Evolutionary conservation across 2,113 vertebrate species (phyloP), one percentile per base, ranked within the genome.

Genomic region (Caracal caracal): DNA sequence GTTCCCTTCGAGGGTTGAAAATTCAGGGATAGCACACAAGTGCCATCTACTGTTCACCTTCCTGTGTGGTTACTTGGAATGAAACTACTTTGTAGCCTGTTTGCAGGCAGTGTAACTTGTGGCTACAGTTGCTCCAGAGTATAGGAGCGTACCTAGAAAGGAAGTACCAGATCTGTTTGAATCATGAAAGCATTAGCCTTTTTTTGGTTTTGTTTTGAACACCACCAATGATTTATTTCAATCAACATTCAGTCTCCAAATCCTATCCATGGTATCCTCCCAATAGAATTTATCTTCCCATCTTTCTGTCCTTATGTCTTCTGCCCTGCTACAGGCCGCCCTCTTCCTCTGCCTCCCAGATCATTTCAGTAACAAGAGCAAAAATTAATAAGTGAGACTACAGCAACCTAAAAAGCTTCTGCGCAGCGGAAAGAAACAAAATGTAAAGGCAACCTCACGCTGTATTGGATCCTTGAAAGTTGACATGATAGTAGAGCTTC

Each of bases 21-120:
- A 70, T 82, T 82, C 68, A 89, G 61, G n/a, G 40, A 35, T 19
- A 79, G 73, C 61, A 16, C 78, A 47, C 68, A 94, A 75, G 81
- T 30, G 97, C 97, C 97, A 97, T 63, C 97, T 98, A n/a, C 71
- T 91, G 98, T 94, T 91, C 78, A n/a, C 24, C 13, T 73, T 61
- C 0, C 10, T n/a, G 0, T 13, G 56, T 82, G 19, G 61, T 93
- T 93, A 76, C 7, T 24, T 78, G 61, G 10, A 63, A 30, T n/a
- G n/a, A 88, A 76, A 35, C 35, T n/a, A 56, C 40, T 71, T 66
- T 63, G 37, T 47, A 49, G 49, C 35, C 47, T 80, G 9, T 53
- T 87, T 15, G 4, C 1, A 4, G 9, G 1, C 26, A 20, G 1
- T 20, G 65, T 37, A 49, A 49, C 3, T 90, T 75, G 66, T 43